Percentiles rank a stretch among this genome's conserved stretches.
Conservation (phyloP, 2,888 invertebrate species). For the Scotopteryx bipunctaria region DNA sequence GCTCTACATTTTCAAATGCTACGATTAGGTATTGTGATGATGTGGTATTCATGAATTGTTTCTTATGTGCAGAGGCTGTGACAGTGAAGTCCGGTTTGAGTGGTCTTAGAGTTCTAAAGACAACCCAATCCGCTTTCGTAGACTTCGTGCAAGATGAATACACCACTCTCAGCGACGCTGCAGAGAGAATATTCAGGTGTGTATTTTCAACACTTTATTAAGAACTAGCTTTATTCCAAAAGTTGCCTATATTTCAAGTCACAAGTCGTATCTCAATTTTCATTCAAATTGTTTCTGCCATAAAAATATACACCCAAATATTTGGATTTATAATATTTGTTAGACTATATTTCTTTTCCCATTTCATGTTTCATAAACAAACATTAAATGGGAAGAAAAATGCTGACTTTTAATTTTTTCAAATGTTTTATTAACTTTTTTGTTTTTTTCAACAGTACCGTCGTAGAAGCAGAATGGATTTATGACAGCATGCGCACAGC, state of each 20-base stretch:
- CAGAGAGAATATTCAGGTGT: conserved; percentile 87
- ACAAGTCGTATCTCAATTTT: too few species aligned
- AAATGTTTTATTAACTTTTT: neutral
- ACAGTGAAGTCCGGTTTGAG: conserved; percentile 87
- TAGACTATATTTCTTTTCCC: too few species aligned
- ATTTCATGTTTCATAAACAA: too few species aligned
- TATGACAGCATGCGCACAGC: conserved; percentile 86
- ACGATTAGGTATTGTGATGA: neutral
- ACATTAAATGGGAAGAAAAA: too few species aligned
- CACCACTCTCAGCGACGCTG: conserved; percentile 88
- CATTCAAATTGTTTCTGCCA: too few species aligned
- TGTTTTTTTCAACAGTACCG: conserved; percentile 79
- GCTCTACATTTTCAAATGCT: neutral
- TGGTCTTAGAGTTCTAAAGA: conserved; percentile 89
- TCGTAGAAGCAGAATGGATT: conserved; percentile 89
- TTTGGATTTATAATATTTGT: too few species aligned
- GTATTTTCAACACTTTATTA: neutral
- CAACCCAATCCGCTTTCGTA: conserved; percentile 91
- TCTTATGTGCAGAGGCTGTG: conserved; percentile 69
- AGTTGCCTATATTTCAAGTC: too few species aligned
- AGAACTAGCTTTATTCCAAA: too few species aligned
- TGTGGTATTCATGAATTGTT: neutral
- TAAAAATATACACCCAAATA: too few species aligned
- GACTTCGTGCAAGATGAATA: conserved; percentile 92
- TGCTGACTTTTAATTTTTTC: too few species aligned